Base-by-base conservation (phyloP, 92 coral and sea anemone species). In the Epizoanthus ramosus region DNA sequence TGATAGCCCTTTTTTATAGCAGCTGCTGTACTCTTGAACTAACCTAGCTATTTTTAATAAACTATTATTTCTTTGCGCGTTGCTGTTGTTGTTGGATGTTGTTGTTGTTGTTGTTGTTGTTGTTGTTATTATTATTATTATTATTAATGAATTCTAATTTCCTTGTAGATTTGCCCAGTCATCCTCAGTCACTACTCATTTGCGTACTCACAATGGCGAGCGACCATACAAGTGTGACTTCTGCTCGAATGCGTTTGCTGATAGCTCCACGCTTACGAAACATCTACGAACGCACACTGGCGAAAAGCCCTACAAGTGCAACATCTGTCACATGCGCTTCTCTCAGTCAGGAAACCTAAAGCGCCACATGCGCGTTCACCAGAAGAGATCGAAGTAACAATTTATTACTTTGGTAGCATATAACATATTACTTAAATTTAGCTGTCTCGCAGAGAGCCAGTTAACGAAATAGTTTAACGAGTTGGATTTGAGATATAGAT, bases 271-370 rank as follows among this genome's bases (percentile, higher is more conserved):
- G 56, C 85, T 88, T 37, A 84, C 88, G 77, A 88, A 88, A 65
- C 91, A 84, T 74, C 74, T 79, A 28, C 85, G 91, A 8, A 79
- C 71, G 21, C 91, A 88, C 80, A 88, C 91, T 7, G 88, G 88
- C 15, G 91, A 88, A 67, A 88, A 77, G 66, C 91, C 91, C 5
- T 88, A 84, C 71, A 84, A 84, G 68, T 88, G 91, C 64, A 66
- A 71, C 37, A 63, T 75, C 35, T 88, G 91, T 19, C 73, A 76
- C 21, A 64, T 84, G 88, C 69, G 88, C 33, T 88, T 88, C 75
- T 88, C 91, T 4, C 91, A 88, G n/a, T 88, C 91, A 4, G 86
- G 90, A 17, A 87, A 87, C n/a, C 68, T 87, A 25, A 87, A 87
- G 77, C 90, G 90, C 0, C 90, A 87, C 58, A 81, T 82, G 87